Base-by-base conservation (phyloP, 2,113 vertebrate genomes). In the Myotis davidii region DNA sequence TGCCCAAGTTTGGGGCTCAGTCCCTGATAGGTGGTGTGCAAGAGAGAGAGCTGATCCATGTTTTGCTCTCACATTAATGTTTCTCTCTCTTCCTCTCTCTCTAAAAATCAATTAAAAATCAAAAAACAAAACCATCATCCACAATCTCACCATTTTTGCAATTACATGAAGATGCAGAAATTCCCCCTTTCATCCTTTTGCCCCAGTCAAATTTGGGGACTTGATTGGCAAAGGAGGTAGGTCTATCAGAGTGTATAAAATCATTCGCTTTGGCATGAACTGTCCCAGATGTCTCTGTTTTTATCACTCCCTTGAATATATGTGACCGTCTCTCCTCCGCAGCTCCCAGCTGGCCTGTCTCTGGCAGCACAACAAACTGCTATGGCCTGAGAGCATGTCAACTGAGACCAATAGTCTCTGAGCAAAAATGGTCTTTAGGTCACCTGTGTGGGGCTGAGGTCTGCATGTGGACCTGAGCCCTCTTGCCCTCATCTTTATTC, bases 321-420 rank as follows among this genome's bases (percentile, higher is more conserved):
- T 4, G 56, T 25, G 54, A 65, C 72, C 1, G 29, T 45, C 76
- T 59, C 29, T 56, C 20, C n/a, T 61, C 54, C 10, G 6, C 54
- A 61, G 52, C 61, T 72, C 52, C 52, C 52, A 72, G 42, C 74
- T 18, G 2, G 18, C 84, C 42, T 6, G 1, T 6, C 52, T 72
- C 69, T 12, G 9, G 45, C 77, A 34, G 21, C 85, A 32, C n/a
- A 12, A 20, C 45, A 54, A 1, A 10, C 69, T 29, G 69, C 5
- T 0, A 0, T 1, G 29, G 34, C 77, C 85, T 1, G 21, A 42
- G 29, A 70, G 52, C 16, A 14, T 0, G 0, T 10, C 16, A 78
- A 70, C 39, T 9, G 16, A 61, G 70, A 34, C 14, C 3, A 25
- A 37, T 6, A 17, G 48, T 39, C 32, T 45, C 59, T 37, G n/a